Evolutionary conservation across 2,888 invertebrate species (phyloP).

Genomic region (Itoplectis maculator): DNA sequence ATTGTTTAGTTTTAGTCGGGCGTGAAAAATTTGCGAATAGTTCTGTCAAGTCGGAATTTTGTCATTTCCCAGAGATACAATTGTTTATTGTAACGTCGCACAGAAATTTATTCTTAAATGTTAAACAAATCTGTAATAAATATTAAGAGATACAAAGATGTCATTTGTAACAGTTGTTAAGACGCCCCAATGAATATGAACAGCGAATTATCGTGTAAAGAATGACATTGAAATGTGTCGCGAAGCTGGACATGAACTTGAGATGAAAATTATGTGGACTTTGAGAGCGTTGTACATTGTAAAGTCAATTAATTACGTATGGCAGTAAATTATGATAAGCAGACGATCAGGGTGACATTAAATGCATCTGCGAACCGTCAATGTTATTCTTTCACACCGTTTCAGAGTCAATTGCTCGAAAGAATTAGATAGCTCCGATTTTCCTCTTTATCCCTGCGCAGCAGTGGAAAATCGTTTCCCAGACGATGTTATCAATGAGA

Average conservation of each 20-base stretch:
- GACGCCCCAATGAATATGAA: not conserved
- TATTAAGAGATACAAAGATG: not conserved
- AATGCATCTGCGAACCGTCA: not conserved
- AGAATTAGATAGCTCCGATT: too few relatives aligned
- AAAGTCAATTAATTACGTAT: not conserved
- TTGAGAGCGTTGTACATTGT: not conserved
- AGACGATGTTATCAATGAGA: not conserved
- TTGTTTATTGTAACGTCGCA: not conserved
- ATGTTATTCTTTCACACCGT: too few relatives aligned
- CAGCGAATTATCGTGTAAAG: not conserved
- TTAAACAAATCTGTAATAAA: too few relatives aligned
- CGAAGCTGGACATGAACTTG: not conserved
- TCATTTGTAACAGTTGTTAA: not conserved
- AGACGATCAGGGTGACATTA: not conserved
- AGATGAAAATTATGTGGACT: not conserved
- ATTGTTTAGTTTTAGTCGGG: not conserved
- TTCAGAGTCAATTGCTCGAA: too few relatives aligned
- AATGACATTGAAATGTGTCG: not conserved
- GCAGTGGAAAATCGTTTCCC: not conserved
- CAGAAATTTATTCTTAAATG: not conserved
- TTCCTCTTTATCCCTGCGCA: not conserved
- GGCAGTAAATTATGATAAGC: not conserved
- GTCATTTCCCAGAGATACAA: not conserved
- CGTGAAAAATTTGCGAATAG: not conserved
- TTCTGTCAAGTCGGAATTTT: not conserved